Percentiles rank a stretch among this genome's conserved stretches.
phyloP scores from a whole-genome alignment of 1,140 invertebrate species.

The Drosophila truncata region DNA sequence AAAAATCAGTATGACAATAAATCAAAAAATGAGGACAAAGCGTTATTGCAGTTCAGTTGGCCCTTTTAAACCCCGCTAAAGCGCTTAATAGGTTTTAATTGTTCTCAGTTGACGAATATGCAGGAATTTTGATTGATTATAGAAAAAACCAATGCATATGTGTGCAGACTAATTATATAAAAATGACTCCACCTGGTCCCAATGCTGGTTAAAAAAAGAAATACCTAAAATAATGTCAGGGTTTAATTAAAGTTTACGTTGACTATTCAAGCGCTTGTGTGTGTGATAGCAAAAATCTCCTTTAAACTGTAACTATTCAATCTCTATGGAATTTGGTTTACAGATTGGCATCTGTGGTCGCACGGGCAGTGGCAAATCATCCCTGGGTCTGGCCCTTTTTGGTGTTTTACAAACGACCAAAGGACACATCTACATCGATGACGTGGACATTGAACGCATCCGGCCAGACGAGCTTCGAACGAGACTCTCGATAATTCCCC shows the following conservation, averaged over 20 bases:
- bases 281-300: background rate
- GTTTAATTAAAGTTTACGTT: slow-evolving; percentile 1
- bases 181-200: slow-evolving; percentile 21
- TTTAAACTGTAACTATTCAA: slow-evolving; percentile 15
- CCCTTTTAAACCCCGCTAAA: slow-evolving; percentile 9
- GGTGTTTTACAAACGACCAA: slow-evolving; percentile 88
- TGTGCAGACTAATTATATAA: slow-evolving; percentile 21
- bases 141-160: slow-evolving; percentile 7
- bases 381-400: slow-evolving; percentile 90
- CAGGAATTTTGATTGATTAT: slow-evolving; percentile 38
- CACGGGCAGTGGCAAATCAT: slow-evolving; percentile 93
- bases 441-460: slow-evolving; percentile 88
- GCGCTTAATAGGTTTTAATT: slow-evolving; percentile 41
- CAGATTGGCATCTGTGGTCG: slow-evolving; percentile 92
- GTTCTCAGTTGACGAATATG: slow-evolving; percentile 16
- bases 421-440: slow-evolving; percentile 90
- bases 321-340: slow-evolving; percentile 20
- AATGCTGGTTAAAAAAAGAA: background rate
- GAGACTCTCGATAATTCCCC: slow-evolving; percentile 95
- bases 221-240: slow-evolving; percentile 2
- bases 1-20: slow-evolving; percentile 32
- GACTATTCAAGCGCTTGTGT: background rate
- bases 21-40: slow-evolving; percentile 31
- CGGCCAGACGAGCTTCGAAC: slow-evolving; percentile 91
- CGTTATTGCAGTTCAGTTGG: background rate